Conservation (phyloP, 2,888 invertebrate genomes). For the Bedellia somnulentella region DNA sequence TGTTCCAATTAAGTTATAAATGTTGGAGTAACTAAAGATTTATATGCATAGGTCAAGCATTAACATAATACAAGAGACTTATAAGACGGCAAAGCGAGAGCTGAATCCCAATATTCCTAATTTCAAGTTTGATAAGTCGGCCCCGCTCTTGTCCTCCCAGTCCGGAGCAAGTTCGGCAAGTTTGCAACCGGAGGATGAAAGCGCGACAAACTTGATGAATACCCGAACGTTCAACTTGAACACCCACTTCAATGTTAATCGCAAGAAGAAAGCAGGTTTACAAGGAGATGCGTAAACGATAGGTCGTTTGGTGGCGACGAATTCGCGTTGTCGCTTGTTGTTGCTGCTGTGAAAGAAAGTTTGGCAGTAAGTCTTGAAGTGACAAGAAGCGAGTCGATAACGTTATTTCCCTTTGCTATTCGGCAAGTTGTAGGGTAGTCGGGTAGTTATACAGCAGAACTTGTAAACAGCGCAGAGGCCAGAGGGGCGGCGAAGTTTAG, state of each 20-base stretch:
- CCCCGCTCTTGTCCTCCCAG: no score
- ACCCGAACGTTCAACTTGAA: constrained; percentile 1
- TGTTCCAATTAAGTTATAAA: no score
- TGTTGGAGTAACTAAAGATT: no score
- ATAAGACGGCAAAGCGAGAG: neutral
- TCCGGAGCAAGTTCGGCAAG: no score
- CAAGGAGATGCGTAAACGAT: neutral
- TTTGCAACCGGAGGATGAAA: no score
- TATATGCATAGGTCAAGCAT: no score
- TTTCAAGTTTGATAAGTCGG: constrained; percentile 5
- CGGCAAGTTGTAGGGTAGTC: constrained; percentile 14
- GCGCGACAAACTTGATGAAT: constrained; percentile 2
- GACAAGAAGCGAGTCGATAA: constrained; percentile 16
- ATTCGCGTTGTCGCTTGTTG: neutral
- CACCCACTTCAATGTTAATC: no score
- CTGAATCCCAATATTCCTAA: constrained; percentile 4
- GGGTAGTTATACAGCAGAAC: constrained; percentile 24
- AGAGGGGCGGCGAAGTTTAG: constrained; percentile 14
- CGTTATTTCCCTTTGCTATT: constrained; percentile 18
- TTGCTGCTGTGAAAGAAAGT: neutral
- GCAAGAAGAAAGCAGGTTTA: no score
- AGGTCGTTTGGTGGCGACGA: neutral
- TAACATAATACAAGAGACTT: no score
- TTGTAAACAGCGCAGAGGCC: constrained; percentile 27
- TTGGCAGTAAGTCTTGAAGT: constrained; percentile 3